phyloP scores from a whole-genome alignment of 1,140 invertebrate species.

The Drosophila ambigua region DNA sequence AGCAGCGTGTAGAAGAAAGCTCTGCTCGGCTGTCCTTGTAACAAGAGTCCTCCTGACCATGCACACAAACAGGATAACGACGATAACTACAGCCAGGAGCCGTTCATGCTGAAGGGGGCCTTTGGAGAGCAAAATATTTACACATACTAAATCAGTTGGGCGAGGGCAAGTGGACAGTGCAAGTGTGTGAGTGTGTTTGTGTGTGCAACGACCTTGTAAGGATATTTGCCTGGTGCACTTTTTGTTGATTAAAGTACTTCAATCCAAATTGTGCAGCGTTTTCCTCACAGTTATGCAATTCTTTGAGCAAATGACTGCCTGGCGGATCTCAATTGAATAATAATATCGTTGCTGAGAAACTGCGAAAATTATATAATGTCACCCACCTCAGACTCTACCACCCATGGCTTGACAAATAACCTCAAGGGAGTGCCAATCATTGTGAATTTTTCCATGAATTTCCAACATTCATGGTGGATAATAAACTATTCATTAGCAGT shows the following conservation, averaged over 20 bases:
- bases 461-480: constrained; percentile 36
- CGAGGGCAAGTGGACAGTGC: constrained; percentile 10
- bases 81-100: constrained; percentile 40
- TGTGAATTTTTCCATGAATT: constrained; percentile 30
- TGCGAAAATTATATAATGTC: too few species aligned
- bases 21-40: constrained; percentile 53
- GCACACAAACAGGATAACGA: constrained; percentile 56
- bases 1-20: constrained; percentile 1
- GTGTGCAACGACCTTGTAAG: constrained; percentile 47
- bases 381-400: neutral
- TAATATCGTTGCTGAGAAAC: neutral
- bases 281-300: constrained; percentile 47
- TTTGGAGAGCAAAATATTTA: constrained; percentile 76
- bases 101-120: constrained; percentile 57
- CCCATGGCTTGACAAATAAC: constrained; percentile 37
- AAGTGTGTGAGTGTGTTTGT: constrained; percentile 20
- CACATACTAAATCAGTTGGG: constrained; percentile 71
- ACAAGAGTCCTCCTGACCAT: constrained; percentile 66
- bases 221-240: constrained; percentile 36
- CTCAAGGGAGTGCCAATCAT: constrained; percentile 1
- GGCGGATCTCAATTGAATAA: too few species aligned
- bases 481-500: constrained; percentile 63
- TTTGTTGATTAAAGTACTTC: constrained; percentile 14
- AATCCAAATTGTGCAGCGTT: constrained; percentile 18
- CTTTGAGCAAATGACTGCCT: constrained; percentile 1